Evolutionary conservation across 1,140 invertebrate species (phyloP), one percentile per base, ranked within the genome.

Genomic region (Drosophila varians): DNA sequence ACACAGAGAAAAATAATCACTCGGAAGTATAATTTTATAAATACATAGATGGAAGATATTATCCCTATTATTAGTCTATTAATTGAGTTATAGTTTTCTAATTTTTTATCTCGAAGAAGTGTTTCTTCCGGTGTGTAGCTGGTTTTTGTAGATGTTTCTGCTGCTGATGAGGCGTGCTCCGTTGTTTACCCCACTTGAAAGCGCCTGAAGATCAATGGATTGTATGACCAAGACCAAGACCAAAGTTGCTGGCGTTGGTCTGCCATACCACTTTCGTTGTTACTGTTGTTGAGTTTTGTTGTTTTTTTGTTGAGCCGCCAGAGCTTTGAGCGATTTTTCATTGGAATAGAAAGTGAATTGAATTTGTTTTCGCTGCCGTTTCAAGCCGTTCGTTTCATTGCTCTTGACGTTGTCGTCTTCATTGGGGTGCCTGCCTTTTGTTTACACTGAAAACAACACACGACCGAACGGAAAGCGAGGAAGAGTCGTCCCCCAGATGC

Each of bases 271-370:
- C 86, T 89, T 89, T 89, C 86, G 82, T 89, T 89, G 84, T 76
- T 88, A 74, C 74, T 86, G 77, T 78, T 79, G 72, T 89, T 83
- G 69, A 73, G 68, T 68, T 80, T 82, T 31, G 16, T n/a, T 25
- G 7, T 57, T 7, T 36, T 62, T 18, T 34, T 62, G 21, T 31
- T 28, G 58, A 66, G 79, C 53, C 71, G 66, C 69, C 42, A 74
- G 80, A 84, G 82, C 82, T 86, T 70, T 80, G 82, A 79, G 82
- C 77, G 71, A 89, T 89, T 87, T 89, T 89, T 89, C 87, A 89
- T 87, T 87, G 87, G 87, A 89, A 89, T 89, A 89, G 87, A 89
- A 89, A 89, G 87, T 89, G 87, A 89, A 89, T 89, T 89, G 83
- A 73, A 78, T 78, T 88, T 83, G 71, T 78, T 82, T 77, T 87